Base-by-base conservation (phyloP, 2,888 invertebrate species). In the Aleiodes alternator region DNA sequence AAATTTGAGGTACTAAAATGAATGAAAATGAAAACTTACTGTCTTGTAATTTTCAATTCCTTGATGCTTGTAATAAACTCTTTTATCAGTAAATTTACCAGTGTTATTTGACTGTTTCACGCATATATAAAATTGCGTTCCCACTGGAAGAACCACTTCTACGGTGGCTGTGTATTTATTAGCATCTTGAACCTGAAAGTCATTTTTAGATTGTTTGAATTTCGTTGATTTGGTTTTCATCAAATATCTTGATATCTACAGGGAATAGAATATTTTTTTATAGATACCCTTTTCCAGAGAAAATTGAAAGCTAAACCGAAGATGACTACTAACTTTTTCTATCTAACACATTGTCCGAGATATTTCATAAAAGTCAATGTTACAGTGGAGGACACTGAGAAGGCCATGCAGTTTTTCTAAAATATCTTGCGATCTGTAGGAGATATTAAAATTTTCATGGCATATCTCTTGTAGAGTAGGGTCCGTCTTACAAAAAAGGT, bases 51-150 rank as follows among this genome's bases (percentile, higher is more conserved):
- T 78, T 0, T 93, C 92, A 0, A 86, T 87, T n/a, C 95, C 95
- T 86, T 95, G 95, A 86, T 95, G 95, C 4, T 91, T 86, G 78
- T 94, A 93, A 4, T 81, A 75, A 8, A 77, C 31, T 29, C 50
- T 23, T 0, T 78, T 69, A 8, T 73, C 34, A 69, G 69, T 38
- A 7, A 68, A 61, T 61, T 77, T 51, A 70, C 69, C 70, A 31
- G 71, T 38, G 56, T 71, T 69, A 68, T 71, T 77, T 43, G 72
- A 83, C 73, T 78, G 82, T 82, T 91, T 91, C n/a, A 90, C 87
- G 83, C 93, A 93, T 23, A 93, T 76, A 77, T 81, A 89, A 79
- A 85, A 88, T 11, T 84, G 83, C 12, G 85, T 84, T 48, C 85
- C 86, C 14, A 85, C 73, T 43, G 89, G 87, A 59, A 89, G 81